Conservation (phyloP, 2,888 invertebrate species). For the Toxonevra muliebris region DNA sequence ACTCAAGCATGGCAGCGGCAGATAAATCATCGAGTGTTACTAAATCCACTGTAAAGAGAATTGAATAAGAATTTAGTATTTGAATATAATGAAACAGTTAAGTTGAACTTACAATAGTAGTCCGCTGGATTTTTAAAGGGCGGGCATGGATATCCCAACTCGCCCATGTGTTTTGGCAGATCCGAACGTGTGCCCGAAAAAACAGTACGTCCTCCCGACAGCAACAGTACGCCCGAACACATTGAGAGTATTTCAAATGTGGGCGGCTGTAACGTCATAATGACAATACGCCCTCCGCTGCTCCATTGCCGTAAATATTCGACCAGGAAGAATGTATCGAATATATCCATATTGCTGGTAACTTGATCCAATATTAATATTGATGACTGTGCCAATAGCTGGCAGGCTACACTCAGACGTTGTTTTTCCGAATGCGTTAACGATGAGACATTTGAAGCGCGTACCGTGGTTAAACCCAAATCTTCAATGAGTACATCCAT, state of each 20-base stretch:
- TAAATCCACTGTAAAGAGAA: slow-evolving; percentile 77
- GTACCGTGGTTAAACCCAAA: slow-evolving; percentile 87
- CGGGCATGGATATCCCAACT: slow-evolving; percentile 91
- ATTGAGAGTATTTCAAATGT: slow-evolving; percentile 96
- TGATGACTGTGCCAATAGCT: slow-evolving; percentile 85
- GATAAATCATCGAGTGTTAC: slow-evolving; percentile 93
- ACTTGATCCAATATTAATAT: slow-evolving; percentile 89
- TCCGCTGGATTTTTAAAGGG: slow-evolving; percentile 97
- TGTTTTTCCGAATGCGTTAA: slow-evolving; percentile 89
- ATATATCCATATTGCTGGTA: slow-evolving; percentile 76
- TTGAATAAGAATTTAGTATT: neutral
- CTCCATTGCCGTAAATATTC: slow-evolving; percentile 91
- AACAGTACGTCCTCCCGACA: slow-evolving; percentile 91
- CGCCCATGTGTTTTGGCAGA: slow-evolving; percentile 92
- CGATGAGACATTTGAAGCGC: slow-evolving; percentile 84
- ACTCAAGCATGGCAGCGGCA: slow-evolving; percentile 93
- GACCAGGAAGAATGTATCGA: slow-evolving; percentile 93
- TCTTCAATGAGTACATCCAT: slow-evolving; percentile 91
- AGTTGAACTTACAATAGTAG: slow-evolving; percentile 81
- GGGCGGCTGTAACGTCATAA: slow-evolving; percentile 92
- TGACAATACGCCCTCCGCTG: slow-evolving; percentile 80
- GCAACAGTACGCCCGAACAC: slow-evolving; percentile 75
- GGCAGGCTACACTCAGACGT: slow-evolving; percentile 88
- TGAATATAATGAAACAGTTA: neutral
- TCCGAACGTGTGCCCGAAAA: slow-evolving; percentile 89